A percentile compares a stretch with the other conserved stretches of the same genome.
Evolutionary conservation across 2,888 invertebrate species (phyloP).

Genomic region (Cataglyphis albicans): DNA sequence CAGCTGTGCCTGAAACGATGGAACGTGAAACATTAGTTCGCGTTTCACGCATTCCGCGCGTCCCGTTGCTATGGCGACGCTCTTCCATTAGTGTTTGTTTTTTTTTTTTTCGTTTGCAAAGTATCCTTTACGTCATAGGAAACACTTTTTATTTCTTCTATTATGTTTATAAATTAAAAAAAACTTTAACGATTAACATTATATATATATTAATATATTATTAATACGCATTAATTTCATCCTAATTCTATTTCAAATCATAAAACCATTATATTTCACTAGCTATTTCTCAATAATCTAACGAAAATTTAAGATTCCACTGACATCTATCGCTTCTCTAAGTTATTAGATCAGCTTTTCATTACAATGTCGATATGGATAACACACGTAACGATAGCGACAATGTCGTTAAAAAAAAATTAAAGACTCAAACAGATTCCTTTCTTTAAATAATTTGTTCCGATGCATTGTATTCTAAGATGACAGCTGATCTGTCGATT

Average conservation of each 20-base stretch:
- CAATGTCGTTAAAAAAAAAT: conserved; percentile 7
- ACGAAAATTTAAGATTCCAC: neutral
- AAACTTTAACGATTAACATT: neutral
- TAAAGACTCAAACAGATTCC: neutral
- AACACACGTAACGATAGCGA: conserved; percentile 1
- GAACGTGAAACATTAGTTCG: conserved; percentile 72
- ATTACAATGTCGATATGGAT: neutral
- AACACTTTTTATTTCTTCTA: neutral
- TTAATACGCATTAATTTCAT: neutral
- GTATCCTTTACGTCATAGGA: neutral
- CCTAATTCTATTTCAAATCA: neutral
- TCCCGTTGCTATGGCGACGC: conserved; percentile 71
- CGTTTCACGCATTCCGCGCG: conserved; percentile 54
- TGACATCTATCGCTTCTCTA: neutral
- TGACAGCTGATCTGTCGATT: neutral
- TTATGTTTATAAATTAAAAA: neutral
- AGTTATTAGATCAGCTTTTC: neutral
- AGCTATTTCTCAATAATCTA: neutral
- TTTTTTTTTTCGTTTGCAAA: neutral
- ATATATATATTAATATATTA: neutral
- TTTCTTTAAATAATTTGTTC: conserved; percentile 11
- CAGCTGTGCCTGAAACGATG: conserved; percentile 70
- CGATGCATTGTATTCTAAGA: neutral
- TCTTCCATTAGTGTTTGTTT: neutral
- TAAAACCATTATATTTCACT: neutral